Evolutionary conservation across 37 sponge, comb jelly and placozoan species (phyloP), one percentile per base, ranked within the genome.

Genomic region (Crambe crambe): DNA sequence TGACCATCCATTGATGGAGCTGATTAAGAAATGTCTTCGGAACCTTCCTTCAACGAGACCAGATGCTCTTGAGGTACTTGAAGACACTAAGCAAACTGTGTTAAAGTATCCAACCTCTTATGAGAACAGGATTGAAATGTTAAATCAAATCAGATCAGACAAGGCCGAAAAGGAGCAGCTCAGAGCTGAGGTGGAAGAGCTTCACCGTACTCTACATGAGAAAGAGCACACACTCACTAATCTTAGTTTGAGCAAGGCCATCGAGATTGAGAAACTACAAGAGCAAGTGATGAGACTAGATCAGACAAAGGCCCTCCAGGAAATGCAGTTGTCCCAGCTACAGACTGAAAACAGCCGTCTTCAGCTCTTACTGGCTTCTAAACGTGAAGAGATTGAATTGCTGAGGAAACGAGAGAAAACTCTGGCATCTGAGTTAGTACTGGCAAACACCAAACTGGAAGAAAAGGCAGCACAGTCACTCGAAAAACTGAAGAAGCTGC

Each of bases 81-180:
- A 42, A 4, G 59, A 85, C 21, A 37, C 76, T 20, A 70, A 63
- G n/a, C 32, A 56, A 9, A 17, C 59, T 5, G 72, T 72, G n/a
- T 38, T 58, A 9, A 58, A 58, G 10, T 77, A 54, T 59, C 85
- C 79, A 34, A 3, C 85, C 15, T 31, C 34, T 36, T 85, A 69
- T 60, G 72, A 42, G 18, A 85, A 77, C 72, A 44, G 58, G 34
- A 65, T 85, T 38, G 85, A 85, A 21, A 85, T 85, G 79, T 41
- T 85, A 39, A 58, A 72, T 26, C 58, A 62, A 39, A 71, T 85
- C 1, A 56, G 20, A 0, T 15, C 44, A 23, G 85, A 85, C 37
- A 35, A 34, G 32, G 61, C 38, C 37, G 78, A 85, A 51, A 85
- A 61, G 37, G 36, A 59, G 23, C 61, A 70, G 43, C 25, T 78